phyloP scores from a whole-genome alignment of 2,888 invertebrate species.

The Parthenolecanium corni region DNA sequence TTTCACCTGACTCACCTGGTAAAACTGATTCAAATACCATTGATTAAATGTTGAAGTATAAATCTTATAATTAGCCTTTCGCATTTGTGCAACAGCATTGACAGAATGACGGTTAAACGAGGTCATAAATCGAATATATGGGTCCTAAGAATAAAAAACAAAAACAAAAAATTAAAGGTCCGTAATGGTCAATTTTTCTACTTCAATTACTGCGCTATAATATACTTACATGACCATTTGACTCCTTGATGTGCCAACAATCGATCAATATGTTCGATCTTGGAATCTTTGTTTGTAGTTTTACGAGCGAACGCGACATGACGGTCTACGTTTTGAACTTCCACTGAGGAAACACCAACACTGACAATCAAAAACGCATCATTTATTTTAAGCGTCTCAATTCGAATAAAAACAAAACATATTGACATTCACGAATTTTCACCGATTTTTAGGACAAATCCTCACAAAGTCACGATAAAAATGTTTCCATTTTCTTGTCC shows the following conservation, averaged over 20 bases:
- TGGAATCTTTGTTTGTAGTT: background rate
- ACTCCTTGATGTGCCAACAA: background rate
- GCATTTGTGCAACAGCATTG: background rate
- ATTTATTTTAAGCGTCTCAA: too few species aligned
- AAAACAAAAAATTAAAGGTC: background rate
- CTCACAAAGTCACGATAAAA: too few species aligned
- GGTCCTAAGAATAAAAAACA: background rate
- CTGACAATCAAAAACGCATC: too few species aligned
- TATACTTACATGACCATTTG: background rate
- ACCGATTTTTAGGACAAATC: too few species aligned
- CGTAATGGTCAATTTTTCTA: background rate
- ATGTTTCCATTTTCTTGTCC: too few species aligned
- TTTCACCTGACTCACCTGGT: background rate
- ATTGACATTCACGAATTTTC: too few species aligned
- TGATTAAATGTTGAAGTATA: slow-evolving; percentile 11
- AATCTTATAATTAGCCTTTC: background rate
- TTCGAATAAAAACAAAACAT: too few species aligned
- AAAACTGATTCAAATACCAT: slow-evolving; percentile 2
- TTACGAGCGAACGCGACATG: too few species aligned
- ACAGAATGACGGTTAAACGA: background rate
- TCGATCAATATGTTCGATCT: slow-evolving; percentile 14
- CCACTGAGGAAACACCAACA: too few species aligned
- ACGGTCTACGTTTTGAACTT: too few species aligned
- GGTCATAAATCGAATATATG: slow-evolving; percentile 9
- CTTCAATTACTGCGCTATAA: background rate